Evolutionary conservation across 64 coral and sea anemone species (phyloP).

Genomic region (Stichodactyla mertensii): DNA sequence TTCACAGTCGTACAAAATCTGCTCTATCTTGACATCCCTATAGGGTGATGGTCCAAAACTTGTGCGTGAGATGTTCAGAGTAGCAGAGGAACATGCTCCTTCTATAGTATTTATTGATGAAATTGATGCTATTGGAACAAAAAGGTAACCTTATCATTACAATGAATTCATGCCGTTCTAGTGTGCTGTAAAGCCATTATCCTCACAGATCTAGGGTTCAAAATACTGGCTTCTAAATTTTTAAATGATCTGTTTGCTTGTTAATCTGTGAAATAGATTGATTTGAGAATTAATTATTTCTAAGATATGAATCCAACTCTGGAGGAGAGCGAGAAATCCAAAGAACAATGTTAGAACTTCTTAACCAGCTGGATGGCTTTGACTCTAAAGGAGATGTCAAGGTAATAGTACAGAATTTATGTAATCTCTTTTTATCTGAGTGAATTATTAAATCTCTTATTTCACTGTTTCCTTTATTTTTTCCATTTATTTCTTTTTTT

Average conservation of each 20-base stretch:
- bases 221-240: not conserved
- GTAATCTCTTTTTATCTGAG: too few species aligned
- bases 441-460: too few species aligned
- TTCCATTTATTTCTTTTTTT: not conserved
- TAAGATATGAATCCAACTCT: slow-evolving; percentile 90
- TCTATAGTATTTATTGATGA: slow-evolving; percentile 99
- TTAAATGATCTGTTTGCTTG: too few species aligned
- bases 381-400: slow-evolving; percentile 98
- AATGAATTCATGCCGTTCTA: too few species aligned
- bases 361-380: slow-evolving; percentile 95
- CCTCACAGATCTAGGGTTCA: not conserved
- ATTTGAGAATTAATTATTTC: not conserved
- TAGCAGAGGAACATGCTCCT: slow-evolving; percentile 93
- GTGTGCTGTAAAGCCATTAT: too few species aligned
- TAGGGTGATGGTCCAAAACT: slow-evolving; percentile 98
- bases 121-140: slow-evolving; percentile 99
- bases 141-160: slow-evolving; percentile 50
- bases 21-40: not conserved
- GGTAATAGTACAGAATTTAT: slow-evolving; percentile 9
- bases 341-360: slow-evolving; percentile 90
- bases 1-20: too few species aligned
- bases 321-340: slow-evolving; percentile 96
- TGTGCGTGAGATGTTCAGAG: slow-evolving; percentile 94
- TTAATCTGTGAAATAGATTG: not conserved
- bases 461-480: too few species aligned